These are phyloP conservation scores for Seladonia tumulorum DNA, from an alignment of 2,888 invertebrate genomes.

Conservation along the genomic window DNA sequence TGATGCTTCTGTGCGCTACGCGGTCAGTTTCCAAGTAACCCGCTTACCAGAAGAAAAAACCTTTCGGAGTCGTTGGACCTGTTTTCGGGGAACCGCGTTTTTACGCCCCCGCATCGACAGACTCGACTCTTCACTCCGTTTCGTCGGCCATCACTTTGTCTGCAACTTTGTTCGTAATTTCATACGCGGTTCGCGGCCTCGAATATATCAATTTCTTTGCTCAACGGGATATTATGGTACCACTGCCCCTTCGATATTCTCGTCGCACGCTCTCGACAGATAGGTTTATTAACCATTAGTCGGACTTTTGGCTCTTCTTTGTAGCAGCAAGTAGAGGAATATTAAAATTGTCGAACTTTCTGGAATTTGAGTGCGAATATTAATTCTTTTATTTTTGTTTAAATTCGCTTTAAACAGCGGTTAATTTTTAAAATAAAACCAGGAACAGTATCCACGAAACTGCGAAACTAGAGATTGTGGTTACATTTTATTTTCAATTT, in stretches of 20 bases:
- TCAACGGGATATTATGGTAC: neutral
- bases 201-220: conserved; percentile 9
- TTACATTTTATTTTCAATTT: neutral
- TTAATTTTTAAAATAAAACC: neutral
- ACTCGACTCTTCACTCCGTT: neutral
- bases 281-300: neutral
- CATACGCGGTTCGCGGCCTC: neutral
- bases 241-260: neutral
- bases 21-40: conserved; percentile 76
- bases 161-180: conserved; percentile 17
- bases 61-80: conserved; percentile 45
- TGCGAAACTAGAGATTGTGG: neutral
- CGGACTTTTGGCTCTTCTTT: neutral
- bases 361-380: neutral
- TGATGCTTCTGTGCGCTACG: conserved; percentile 35
- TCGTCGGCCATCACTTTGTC: neutral
- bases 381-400: too few relatives aligned
- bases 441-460: neutral
- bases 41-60: conserved; percentile 65
- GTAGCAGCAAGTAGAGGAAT: neutral
- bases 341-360: neutral
- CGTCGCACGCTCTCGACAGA: neutral
- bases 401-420: too few relatives aligned
- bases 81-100: conserved; percentile 44
- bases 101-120: conserved; percentile 35